phyloP scores from a whole-genome alignment of 2,113 vertebrate species.

The Alligator sinensis region DNA sequence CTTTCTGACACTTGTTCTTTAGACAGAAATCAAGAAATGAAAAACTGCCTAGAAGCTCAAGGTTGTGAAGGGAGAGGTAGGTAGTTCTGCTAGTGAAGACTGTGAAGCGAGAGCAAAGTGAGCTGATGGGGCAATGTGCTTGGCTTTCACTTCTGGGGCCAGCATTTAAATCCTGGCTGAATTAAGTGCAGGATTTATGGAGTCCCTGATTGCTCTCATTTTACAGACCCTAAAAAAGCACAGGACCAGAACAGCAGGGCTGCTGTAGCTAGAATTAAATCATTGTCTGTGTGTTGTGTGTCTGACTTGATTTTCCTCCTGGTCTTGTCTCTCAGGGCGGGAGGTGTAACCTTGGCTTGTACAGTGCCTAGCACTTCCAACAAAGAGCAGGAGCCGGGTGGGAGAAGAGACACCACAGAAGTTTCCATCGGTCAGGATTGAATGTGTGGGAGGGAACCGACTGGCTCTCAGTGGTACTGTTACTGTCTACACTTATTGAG shows the following conservation, averaged over 20 bases:
- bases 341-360: neutral
- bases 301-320: neutral
- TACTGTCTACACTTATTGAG: neutral
- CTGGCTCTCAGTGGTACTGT: neutral
- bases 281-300: too few species aligned
- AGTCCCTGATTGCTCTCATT: neutral
- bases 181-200: too few species aligned
- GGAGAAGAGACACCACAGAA: neutral
- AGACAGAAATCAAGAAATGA: neutral
- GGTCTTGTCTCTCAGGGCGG: neutral
- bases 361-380: neutral
- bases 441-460: neutral
- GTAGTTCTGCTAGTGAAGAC: too few species aligned
- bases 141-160: neutral
- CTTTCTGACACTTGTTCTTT: neutral
- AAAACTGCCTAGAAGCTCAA: neutral
- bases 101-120: neutral
- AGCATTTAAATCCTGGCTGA: neutral
- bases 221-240: neutral
- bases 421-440: neutral
- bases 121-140: neutral
- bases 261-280: neutral
- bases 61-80: neutral
- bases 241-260: neutral
- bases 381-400: neutral